Base-by-base conservation (phyloP, 2,888 invertebrate genomes). In the Julus scanicus region DNA sequence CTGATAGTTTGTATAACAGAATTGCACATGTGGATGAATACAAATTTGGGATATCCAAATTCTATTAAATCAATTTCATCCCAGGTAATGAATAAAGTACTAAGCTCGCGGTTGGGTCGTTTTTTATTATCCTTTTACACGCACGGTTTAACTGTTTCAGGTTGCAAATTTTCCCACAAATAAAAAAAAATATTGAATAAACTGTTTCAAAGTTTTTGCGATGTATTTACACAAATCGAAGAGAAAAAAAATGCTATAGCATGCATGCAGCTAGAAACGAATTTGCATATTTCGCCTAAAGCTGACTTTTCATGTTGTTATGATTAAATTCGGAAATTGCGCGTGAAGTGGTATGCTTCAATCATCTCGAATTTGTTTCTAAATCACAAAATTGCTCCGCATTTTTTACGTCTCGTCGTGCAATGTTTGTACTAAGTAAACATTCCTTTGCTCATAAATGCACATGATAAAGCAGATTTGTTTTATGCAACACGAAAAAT, bases 311-410 rank as follows among this genome's bases (percentile, higher is more conserved):
- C 29, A 39, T 80, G 29, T 29, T 29, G 80, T 80, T 80, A 80
- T 80, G 80, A 80, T 37, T 80, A 80, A 80, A 15, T 80, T 80
- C 15, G 37, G 37, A 37, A 80, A 80, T 80, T 80, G 37, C 80
- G 29, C 80, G 80, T 37, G 80, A 80, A 80, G 37, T 80, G 80
- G 29, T 80, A 37, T 29, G 37, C 80, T 80, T 80, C 80, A 80
- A 80, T 80, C 80, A 80, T 39, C 13, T 80, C 11, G 80, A 80
- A 80, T 80, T 80, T 80, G 80, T 80, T 80, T 80, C 80, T 80
- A 80, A 80, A 80, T 80, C 37, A 80, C 37, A 37, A 80, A 37
- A 80, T 80, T 15, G 71, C 71, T 71, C 29, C 71, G 29, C 20
- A 71, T 71, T 71, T 44, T 71, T 8, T 71, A 29, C 71, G 0